phyloP scores from a whole-genome alignment of 1,140 invertebrate species.

The Drosophila lowei region DNA sequence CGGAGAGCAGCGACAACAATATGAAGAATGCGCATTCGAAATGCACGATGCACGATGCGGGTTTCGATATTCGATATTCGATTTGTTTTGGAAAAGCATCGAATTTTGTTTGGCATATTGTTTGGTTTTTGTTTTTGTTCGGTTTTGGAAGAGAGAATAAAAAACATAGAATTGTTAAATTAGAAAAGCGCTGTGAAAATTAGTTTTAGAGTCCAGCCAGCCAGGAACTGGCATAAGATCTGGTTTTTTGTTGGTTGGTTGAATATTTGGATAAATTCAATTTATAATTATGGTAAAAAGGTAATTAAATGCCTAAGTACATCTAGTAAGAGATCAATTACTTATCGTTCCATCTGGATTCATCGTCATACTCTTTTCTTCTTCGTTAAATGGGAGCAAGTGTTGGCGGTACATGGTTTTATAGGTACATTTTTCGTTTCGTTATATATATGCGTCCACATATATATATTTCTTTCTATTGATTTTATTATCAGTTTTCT shows the following conservation, averaged over 20 bases:
- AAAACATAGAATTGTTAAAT: constrained; percentile 78
- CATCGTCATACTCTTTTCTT: constrained; percentile 76
- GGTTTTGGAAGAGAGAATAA: constrained; percentile 82
- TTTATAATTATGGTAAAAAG: constrained; percentile 51
- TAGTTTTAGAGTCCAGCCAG: constrained; percentile 36
- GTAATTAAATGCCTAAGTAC: constrained; percentile 72
- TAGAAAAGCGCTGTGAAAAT: constrained; percentile 68
- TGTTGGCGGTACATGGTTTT: constrained; percentile 69
- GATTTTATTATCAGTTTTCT: neutral
- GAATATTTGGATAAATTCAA: constrained; percentile 25
- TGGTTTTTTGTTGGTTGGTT: constrained; percentile 27
- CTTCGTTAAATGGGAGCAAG: constrained; percentile 70
- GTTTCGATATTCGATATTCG: constrained; percentile 54
- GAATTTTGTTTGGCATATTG: constrained; percentile 57
- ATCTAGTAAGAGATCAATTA: constrained; percentile 61
- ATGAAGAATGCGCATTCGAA: constrained; percentile 65
- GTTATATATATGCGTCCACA: constrained; percentile 30
- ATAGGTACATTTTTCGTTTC: constrained; percentile 38
- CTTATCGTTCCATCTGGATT: constrained; percentile 51
- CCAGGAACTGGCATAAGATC: constrained; percentile 27
- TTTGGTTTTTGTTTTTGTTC: constrained; percentile 56
- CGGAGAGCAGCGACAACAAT: constrained; percentile 53
- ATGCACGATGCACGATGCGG: constrained; percentile 44
- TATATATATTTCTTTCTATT: constrained; percentile 13
- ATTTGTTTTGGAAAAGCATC: constrained; percentile 66